Percentiles rank a stretch among this genome's conserved stretches.
Evolutionary conservation across 2,113 vertebrate species (phyloP).

Genomic region (Brachionichthys hirsutus): DNA sequence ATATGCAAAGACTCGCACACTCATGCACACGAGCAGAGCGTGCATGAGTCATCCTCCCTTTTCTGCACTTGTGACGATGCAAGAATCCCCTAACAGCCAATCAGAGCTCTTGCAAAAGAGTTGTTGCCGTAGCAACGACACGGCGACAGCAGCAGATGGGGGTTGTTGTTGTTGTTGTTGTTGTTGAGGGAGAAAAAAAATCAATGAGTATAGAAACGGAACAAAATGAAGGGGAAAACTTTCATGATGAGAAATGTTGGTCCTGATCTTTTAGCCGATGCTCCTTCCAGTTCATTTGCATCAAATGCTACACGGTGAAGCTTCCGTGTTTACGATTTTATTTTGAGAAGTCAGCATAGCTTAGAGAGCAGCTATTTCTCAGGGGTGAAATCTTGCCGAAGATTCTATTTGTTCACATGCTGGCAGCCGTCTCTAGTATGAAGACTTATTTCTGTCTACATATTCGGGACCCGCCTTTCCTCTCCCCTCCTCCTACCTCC

Average conservation of each 20-base stretch:
- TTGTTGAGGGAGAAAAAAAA: conserved; percentile 16
- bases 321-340: no score
- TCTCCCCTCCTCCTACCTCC: conserved; percentile 1
- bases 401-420: no score
- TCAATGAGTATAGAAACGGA: conserved; percentile 2
- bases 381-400: not conserved
- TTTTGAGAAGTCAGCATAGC: no score
- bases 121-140: conserved; percentile 69
- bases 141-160: conserved; percentile 70
- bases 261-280: conserved; percentile 15
- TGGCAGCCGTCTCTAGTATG: conserved; percentile 11
- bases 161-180: conserved; percentile 42
- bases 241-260: not conserved
- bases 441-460: conserved; percentile 42
- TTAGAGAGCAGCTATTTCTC: not conserved
- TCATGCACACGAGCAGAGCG: conserved; percentile 13
- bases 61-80: conserved; percentile 59
- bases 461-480: conserved; percentile 12
- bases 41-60: conserved; percentile 62
- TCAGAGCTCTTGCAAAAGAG: conserved; percentile 33
- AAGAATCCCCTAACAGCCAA: conserved; percentile 62
- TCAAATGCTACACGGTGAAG: no score
- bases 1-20: conserved; percentile 10
- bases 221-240: not conserved
- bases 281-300: no score